These are phyloP conservation scores for Leistus spinibarbis DNA, from an alignment of 2,888 invertebrate genomes.

Conservation along the genomic window DNA sequence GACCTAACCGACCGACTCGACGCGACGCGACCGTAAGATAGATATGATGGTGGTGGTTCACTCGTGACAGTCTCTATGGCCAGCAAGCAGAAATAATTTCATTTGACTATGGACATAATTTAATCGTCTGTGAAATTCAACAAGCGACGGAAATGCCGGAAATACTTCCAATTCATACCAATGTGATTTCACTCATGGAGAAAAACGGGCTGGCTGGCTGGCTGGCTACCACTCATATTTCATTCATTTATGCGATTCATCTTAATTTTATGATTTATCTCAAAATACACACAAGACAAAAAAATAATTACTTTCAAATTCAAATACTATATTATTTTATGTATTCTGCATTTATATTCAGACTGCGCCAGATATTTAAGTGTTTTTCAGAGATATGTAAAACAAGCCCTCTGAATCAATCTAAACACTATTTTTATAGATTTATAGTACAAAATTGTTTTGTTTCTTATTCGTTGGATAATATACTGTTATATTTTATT, in stretches of 20 bases:
- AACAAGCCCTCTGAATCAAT: too few relatives aligned
- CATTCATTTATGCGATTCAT: too few relatives aligned
- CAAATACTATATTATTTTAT: neutral
- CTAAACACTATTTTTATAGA: too few relatives aligned
- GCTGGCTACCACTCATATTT: conserved; percentile 8
- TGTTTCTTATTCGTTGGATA: too few relatives aligned
- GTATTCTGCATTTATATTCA: conserved; percentile 1
- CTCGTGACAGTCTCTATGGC: too few relatives aligned
- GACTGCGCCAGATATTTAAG: neutral
- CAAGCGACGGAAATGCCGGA: conserved; percentile 28
- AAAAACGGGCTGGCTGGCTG: neutral
- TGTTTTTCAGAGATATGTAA: too few relatives aligned
- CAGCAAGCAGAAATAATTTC: conserved; percentile 40
- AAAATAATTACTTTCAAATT: conserved; percentile 19
- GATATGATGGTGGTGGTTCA: conserved; percentile 34
- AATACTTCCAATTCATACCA: conserved; percentile 2
- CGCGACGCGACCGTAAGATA: conserved; percentile 17
- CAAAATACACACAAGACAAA: conserved; percentile 4
- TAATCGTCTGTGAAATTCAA: conserved; percentile 39
- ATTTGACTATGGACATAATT: conserved; percentile 39
- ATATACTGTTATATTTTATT: neutral
- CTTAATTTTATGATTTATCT: conserved; percentile 31
- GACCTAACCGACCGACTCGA: neutral
- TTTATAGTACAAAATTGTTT: too few relatives aligned
- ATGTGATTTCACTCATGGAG: neutral